Base-by-base conservation (phyloP, 2,888 invertebrate species). In the Sclerodermus sp. region DNA sequence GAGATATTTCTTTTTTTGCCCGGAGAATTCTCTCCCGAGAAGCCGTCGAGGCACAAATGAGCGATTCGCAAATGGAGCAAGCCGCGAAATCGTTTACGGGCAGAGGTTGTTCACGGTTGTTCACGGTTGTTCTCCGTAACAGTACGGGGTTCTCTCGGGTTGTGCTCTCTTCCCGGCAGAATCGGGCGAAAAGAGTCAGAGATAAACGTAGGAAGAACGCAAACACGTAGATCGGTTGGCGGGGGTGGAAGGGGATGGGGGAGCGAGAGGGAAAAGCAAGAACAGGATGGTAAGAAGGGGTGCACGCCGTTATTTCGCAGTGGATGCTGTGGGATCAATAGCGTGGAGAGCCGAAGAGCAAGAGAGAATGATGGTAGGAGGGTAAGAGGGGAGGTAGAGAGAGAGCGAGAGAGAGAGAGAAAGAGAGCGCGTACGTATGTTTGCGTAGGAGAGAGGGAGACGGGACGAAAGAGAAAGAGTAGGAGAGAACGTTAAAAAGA, bases 261-360 rank as follows among this genome's bases (percentile, higher is more conserved):
- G 46, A 42, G 49, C 31, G 31, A 42, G 47, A 40, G 30, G 17
- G 23, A 37, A 5, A 39, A 16, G 39, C 45, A 36, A 42, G 42
- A 23, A 53, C 45, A 56, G 53, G 51, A 48, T 58, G 61, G 60
- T 59, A 60, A 57, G 55, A 66, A 66, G 66, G 66, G 66, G 66
- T 67, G 74, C 70, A 70, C 74, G 70, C 71, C 74, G 75, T 75
- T 76, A 75, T 75, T 76, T 74, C 74, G 74, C 73, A 73, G 76
- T 76, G 74, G 77, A 77, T 77, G 77, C 77, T 77, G 77, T 61
- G 76, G 74, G 77, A 77, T 77, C 77, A 77, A 77, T 77, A 77
- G 76, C 76, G 70, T 64, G 59, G 71, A 74, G 73, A 70, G 70
- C 67, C 68, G 64, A 70, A 71, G 70, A 66, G 69, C 64, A 57